Evolutionary conservation across 2,888 invertebrate genomes (phyloP), one percentile per base, ranked within the genome.

Genomic region (Lamproptera curius): DNA sequence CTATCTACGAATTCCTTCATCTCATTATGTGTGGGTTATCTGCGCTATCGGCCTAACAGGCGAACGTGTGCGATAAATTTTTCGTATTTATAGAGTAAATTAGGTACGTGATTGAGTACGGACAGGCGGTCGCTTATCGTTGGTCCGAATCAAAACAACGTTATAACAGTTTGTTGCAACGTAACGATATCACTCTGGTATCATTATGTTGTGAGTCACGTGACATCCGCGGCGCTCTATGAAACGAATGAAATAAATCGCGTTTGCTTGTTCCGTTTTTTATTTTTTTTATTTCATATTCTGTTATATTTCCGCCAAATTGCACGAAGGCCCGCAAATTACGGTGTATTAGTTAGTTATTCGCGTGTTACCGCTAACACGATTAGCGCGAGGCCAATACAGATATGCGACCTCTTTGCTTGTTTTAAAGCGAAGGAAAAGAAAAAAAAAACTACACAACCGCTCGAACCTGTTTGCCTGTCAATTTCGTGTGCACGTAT

Each of bases 401-500:
- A 74, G 77, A 80, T 78, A 79, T 73, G 76, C 71, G 84, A 84
- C 85, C 85, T 83, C 80, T 74, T 80, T 80, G 73, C 69, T 72
- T 67, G 68, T 76, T 75, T 76, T 72, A 65, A 62, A 35, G 26
- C 58, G 69, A 71, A 16, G 15, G 28, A 70, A 63, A 56, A 52
- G 35, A 70, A 63, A 57, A 52, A 57, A 68, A 70, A 67, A 65
- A 62, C 58, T 60, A 55, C 51, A 58, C 58, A 59, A 42, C 11
- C 31, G 1, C n/a, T 20, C 9, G 31, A 73, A 74, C 73, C 56
- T 63, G 75, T 75, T 71, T 65, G 63, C 62, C 11, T 65, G 64
- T 60, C 63, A 72, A 67, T 70, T 63, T 6, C 11, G 31, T 13
- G 5, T 31, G 11, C 31, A 31, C 31, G 31, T 28, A 2, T 8